Evolutionary conservation across 2,113 vertebrate genomes (phyloP), one percentile per base, ranked within the genome.

Genomic region (Nanorana parkeri): DNA sequence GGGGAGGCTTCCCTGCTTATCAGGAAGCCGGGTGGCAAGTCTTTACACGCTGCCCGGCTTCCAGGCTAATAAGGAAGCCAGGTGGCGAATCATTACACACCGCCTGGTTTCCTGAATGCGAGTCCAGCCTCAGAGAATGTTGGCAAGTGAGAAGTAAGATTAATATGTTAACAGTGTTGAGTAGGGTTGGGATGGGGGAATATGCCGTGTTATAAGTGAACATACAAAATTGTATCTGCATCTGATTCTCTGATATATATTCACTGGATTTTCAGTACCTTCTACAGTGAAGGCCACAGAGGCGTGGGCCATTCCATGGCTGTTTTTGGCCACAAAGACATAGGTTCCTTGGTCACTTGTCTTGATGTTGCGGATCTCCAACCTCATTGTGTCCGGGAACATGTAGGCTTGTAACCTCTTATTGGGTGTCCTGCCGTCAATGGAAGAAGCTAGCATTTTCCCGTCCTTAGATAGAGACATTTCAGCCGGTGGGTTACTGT

Each of bases 311-410:
- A 82, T 90, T 71, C 93, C 93, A 0, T 90, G 67, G 2, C 1
- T 0, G 0, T 91, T 94, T 76, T 58, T 78, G 68, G 92, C 93
- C 0, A 75, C 54, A 0, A 92, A 92, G 36, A 21, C 54, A 3
- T 94, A 94, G 68, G 73, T 1, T 0, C 93, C 93, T 79, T 89
- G 87, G 0, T 94, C 93, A 52, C 88, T 89, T 84, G 92, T 80
- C 60, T 77, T 66, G 0, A 90, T 29, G 0, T 75, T 67, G 0
- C 5, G 26, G 56, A 94, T 86, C 60, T 85, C 84, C 77, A 94
- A 83, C 0, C 83, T 85, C 80, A 94, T 71, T 0, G 0, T 0
- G 13, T 93, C 93, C 84, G 58, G 7, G 17, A 81, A 55, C 0
- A 32, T 17, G 7, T 85, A 6, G 19, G 82, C 15, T 0, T 29